phyloP scores from a whole-genome alignment of 2,888 invertebrate species.

The Mesopsocus fuscifrons region DNA sequence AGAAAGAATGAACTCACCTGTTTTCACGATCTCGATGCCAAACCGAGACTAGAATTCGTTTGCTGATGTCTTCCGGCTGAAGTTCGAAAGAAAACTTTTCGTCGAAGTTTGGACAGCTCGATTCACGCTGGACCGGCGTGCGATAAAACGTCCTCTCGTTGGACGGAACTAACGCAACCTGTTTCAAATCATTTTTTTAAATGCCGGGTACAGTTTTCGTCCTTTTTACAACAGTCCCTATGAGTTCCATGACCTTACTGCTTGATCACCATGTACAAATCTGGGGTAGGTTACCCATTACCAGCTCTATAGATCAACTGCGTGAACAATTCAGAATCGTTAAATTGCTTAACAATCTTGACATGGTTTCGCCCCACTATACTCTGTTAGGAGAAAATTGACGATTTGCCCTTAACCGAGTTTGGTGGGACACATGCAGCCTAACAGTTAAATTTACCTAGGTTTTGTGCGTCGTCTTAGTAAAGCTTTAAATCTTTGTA shows the following conservation, averaged over 20 bases:
- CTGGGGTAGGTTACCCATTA: neutral
- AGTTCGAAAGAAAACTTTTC: conserved; percentile 53
- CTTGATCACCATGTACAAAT: neutral
- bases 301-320: too few species aligned
- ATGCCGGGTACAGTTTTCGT: neutral
- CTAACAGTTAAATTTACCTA: too few species aligned
- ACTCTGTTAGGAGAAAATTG: too few species aligned
- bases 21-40: conserved; percentile 72
- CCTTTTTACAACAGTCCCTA: neutral
- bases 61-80: conserved; percentile 32
- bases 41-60: conserved; percentile 55
- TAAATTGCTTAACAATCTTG: too few species aligned
- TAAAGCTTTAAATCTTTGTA: too few species aligned
- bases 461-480: too few species aligned
- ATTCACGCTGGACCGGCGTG: conserved; percentile 63
- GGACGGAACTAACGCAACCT: conserved; percentile 37
- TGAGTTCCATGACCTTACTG: neutral
- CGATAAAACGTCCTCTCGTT: conserved; percentile 46
- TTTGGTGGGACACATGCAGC: too few species aligned
- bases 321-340: too few species aligned
- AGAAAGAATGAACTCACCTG: conserved; percentile 57
- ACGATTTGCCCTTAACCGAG: too few species aligned
- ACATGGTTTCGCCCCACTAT: too few species aligned
- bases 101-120: conserved; percentile 58
- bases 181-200: too few species aligned